These are phyloP conservation scores for Felis chaus DNA, from an alignment of 2,113 vertebrate genomes.

Conservation along the genomic window DNA sequence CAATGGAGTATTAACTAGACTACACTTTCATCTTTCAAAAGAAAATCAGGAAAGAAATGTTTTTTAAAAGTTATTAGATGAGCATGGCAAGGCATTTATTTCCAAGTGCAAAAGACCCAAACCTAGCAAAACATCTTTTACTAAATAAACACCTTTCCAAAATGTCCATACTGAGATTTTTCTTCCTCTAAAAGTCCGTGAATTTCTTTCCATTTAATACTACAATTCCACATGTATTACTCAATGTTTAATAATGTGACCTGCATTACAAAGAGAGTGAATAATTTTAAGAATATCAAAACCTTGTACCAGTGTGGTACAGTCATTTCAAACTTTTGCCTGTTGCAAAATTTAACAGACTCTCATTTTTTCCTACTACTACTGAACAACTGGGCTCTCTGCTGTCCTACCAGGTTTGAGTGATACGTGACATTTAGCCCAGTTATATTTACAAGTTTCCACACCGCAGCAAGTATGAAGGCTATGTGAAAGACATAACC, in stretches of 20 bases:
- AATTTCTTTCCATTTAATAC: slow-evolving; percentile 35
- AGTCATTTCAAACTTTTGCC: slow-evolving; percentile 13
- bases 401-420: slow-evolving; percentile 15
- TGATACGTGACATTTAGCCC: slow-evolving; percentile 62
- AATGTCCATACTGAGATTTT: not conserved
- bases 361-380: slow-evolving; percentile 39
- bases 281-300: slow-evolving; percentile 6
- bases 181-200: not conserved
- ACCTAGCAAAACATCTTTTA: not conserved
- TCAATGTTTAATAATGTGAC: not conserved
- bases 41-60: slow-evolving; percentile 43
- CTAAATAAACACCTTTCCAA: not conserved
- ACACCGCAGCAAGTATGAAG: slow-evolving; percentile 20
- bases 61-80: slow-evolving; percentile 5
- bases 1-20: not conserved
- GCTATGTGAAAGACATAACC: slow-evolving; percentile 27
- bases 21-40: slow-evolving; percentile 59
- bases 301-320: not conserved
- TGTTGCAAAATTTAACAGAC: not conserved
- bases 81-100: slow-evolving; percentile 11
- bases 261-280: not conserved
- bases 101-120: not conserved
- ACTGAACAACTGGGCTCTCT: not conserved
- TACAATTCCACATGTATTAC: not conserved
- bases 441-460: slow-evolving; percentile 52